Evolutionary conservation across 2,888 invertebrate species (phyloP), one percentile per base, ranked within the genome.

Genomic region (Plagodis dolabraria): DNA sequence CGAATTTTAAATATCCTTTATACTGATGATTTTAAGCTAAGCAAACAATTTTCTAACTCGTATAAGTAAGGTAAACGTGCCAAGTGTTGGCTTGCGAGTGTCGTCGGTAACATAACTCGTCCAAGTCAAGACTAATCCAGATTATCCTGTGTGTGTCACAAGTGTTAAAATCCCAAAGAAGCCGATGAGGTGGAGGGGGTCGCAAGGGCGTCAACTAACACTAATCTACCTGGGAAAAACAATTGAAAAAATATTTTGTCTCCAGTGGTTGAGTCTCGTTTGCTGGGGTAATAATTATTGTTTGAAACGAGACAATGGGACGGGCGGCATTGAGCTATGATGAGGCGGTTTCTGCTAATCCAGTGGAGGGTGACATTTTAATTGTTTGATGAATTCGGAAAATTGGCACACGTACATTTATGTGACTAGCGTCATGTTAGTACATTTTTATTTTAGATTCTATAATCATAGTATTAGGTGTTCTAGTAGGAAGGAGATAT

Each of bases 141-240:
- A 62, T 79, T 66, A 79, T 79, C 81, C 74, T 59, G 64, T 81
- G 64, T 81, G 22, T 22, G 79, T 79, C 82, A 81, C 68, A 78
- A 76, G 58, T 68, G 68, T 71, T 77, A 75, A 80, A 69, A 66
- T 75, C 48, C 61, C 67, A 60, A 76, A 75, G 72, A 63, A 65
- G 62, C 75, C 76, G 73, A 38, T 47, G 52, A 63, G 66, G 66
- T 43, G 53, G 83, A 70, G 79, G 83, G 80, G 83, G 69, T 66
- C 60, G 50, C 7, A 38, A 7, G 51, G 55, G 53, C 67, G 71
- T 68, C 60, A 65, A 47, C 52, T 61, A 66, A 60, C 65, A 64
- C 66, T 64, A 69, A 53, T 54, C 69, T 77, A 76, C 80, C 75
- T 75, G 69, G 6, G 53, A 51, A 53, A 69, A 70, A 80, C 75